Evolutionary conservation across 1,140 invertebrate genomes (phyloP), one percentile per base, ranked within the genome.

Genomic region (Limonius californicus): DNA sequence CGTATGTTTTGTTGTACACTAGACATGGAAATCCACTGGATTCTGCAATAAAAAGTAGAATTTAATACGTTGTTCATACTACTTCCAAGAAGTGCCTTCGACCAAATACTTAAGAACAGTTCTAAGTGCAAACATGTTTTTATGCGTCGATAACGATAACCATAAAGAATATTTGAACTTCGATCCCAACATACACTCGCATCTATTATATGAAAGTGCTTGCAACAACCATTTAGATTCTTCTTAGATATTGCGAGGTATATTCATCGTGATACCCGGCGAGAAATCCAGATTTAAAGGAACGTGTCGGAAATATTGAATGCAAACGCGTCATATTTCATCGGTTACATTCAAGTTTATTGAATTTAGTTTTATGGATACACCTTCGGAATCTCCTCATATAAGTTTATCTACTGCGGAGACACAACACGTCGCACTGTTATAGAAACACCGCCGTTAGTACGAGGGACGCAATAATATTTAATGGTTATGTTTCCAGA

Each of bases 1-100:
- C 74, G 76, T 85, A 87, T 30, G 79, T 82, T 59, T 75, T 76
- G 63, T 85, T 84, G 61, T 83, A 80, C 35, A 87, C 84, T n/a
- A 76, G 72, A 69, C 83, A 85, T 14, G 74, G 71, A 16, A 71
- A 61, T 50, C 72, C 74, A 15, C 63, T 66, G 14, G 71, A 68
- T 62, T 71, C 72, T 73, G 66, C 14, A 71, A 73, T 15, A 61
- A 42, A 32, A 62, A 45, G n/a, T n/a, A n/a, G n/a, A n/a, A n/a
- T n/a, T n/a, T n/a, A 11, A 50, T 47, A 3, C n/a, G n/a, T n/a
- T n/a, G n/a, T n/a, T n/a, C n/a, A n/a, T n/a, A n/a, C n/a, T n/a
- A n/a, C n/a, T n/a, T n/a, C n/a, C n/a, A n/a, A n/a, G n/a, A n/a
- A n/a, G n/a, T n/a, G n/a, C n/a, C n/a, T n/a, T n/a, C n/a, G n/a